A percentile compares a stretch with the other conserved stretches of the same genome.
Evolutionary conservation across 2,113 vertebrate genomes (phyloP).

Genomic region (Calypte anna): DNA sequence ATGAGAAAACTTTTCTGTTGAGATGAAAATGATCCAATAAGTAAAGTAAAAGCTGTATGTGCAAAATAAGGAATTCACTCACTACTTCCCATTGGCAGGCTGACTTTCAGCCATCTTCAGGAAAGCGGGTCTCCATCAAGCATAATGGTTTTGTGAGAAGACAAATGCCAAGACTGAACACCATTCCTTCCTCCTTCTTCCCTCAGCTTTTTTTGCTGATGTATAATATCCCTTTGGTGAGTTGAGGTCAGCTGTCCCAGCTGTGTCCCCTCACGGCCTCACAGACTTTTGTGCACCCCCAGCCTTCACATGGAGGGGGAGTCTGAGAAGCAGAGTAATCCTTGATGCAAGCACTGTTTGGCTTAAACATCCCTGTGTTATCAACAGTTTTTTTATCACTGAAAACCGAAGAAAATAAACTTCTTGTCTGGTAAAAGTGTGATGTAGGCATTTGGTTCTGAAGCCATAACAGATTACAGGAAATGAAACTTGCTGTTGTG

Average conservation of each 20-base stretch:
- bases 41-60: neutral
- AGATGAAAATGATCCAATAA: neutral
- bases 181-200: neutral
- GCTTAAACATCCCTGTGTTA: neutral
- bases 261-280: neutral
- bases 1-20: neutral
- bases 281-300: neutral
- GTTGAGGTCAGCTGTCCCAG: neutral
- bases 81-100: fast-evolving
- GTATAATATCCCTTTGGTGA: neutral
- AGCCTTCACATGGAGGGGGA: too few species aligned
- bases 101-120: neutral
- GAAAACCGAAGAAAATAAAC: neutral
- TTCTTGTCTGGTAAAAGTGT: neutral
- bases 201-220: neutral
- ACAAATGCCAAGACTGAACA: neutral
- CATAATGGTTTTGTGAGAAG: fast-evolving
- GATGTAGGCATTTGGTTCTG: neutral
- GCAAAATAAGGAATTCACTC: neutral
- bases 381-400: neutral
- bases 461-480: neutral
- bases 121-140: neutral
- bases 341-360: neutral
- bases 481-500: neutral
- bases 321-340: neutral